Conservation (phyloP, 92 coral and sea anemone genomes). For the Epizoanthus scotinus region DNA sequence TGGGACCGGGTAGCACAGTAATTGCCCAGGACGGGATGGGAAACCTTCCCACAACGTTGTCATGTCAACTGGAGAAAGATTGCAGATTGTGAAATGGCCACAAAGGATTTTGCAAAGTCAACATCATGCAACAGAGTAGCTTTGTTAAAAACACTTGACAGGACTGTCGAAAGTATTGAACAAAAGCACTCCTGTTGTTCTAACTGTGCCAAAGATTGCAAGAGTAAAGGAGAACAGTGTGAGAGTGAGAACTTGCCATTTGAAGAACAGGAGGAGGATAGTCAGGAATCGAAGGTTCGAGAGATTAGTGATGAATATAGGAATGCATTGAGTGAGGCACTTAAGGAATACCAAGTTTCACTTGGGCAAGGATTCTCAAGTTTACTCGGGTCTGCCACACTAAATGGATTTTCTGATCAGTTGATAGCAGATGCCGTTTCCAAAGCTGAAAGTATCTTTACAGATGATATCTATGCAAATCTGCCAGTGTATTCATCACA, state of each 20-base stretch:
- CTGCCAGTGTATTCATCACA: constrained; percentile 23
- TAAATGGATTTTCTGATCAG: constrained; percentile 40
- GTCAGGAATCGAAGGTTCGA: constrained; percentile 9
- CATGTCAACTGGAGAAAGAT: constrained; percentile 7
- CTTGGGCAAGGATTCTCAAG: constrained; percentile 34
- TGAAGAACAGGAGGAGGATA: background rate
- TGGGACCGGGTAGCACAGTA: constrained; percentile 41
- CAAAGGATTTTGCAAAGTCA: constrained; percentile 36
- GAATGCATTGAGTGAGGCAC: constrained; percentile 15
- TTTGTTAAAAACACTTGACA: constrained; percentile 20
- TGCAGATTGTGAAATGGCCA: constrained; percentile 28
- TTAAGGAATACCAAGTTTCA: constrained; percentile 33
- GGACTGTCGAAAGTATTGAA: background rate
- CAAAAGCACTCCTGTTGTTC: constrained; percentile 45
- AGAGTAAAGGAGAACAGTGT: constrained; percentile 20
- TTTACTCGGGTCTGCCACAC: constrained; percentile 23
- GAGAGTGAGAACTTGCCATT: constrained; percentile 1
- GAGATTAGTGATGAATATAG: constrained; percentile 12
- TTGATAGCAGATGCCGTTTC: constrained; percentile 26
- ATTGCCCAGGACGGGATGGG: constrained; percentile 44
- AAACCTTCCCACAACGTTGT: constrained; percentile 16
- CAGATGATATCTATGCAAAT: constrained; percentile 21
- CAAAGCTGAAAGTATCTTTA: constrained; percentile 37
- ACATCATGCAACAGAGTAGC: constrained; percentile 34
- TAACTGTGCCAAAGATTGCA: constrained; percentile 18